A percentile compares a stretch with the other conserved stretches of the same genome.
phyloP scores from a whole-genome alignment of 2,888 invertebrate genomes.

The Malacosoma neustria region DNA sequence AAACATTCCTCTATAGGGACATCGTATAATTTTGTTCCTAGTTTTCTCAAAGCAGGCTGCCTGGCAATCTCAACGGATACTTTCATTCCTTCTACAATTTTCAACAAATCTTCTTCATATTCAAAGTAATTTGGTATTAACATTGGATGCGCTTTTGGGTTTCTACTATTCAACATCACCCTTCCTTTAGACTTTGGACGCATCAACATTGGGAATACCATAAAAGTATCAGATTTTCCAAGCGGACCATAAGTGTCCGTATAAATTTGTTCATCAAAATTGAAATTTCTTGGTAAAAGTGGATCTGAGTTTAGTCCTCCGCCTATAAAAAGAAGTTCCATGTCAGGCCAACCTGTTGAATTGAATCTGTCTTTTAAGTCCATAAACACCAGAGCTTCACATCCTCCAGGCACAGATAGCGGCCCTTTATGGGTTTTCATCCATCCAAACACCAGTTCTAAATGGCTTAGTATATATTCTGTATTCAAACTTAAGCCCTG shows the following conservation, averaged over 20 bases:
- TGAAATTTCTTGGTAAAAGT: conserved; percentile 63
- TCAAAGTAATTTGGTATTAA: conserved; percentile 88
- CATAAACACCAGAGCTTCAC: conserved; percentile 79
- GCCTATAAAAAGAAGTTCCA: conserved; percentile 77
- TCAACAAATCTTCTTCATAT: conserved; percentile 75
- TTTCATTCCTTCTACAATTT: conserved; percentile 78
- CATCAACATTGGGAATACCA: conserved; percentile 81
- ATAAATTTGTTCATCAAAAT: conserved; percentile 63
- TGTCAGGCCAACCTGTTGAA: conserved; percentile 75
- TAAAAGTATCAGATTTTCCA: conserved; percentile 52
- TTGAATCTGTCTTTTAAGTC: conserved; percentile 75
- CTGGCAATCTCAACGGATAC: conserved; percentile 72
- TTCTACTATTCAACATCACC: conserved; percentile 78
- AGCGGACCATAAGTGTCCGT: conserved; percentile 48
- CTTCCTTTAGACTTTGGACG: conserved; percentile 82
- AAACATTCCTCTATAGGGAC: conserved; percentile 77
- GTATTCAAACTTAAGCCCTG: conserved; percentile 43
- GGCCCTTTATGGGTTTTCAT: conserved; percentile 70
- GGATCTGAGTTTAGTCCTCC: conserved; percentile 69
- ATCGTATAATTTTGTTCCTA: conserved; percentile 75
- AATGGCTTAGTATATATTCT: conserved; percentile 47
- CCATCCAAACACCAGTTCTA: conserved; percentile 68
- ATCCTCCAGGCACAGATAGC: conserved; percentile 78
- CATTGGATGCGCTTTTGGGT: conserved; percentile 82
- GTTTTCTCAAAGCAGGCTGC: conserved; percentile 73